Conservation (phyloP, 1,140 invertebrate species). For the Parapsyche elsis region DNA sequence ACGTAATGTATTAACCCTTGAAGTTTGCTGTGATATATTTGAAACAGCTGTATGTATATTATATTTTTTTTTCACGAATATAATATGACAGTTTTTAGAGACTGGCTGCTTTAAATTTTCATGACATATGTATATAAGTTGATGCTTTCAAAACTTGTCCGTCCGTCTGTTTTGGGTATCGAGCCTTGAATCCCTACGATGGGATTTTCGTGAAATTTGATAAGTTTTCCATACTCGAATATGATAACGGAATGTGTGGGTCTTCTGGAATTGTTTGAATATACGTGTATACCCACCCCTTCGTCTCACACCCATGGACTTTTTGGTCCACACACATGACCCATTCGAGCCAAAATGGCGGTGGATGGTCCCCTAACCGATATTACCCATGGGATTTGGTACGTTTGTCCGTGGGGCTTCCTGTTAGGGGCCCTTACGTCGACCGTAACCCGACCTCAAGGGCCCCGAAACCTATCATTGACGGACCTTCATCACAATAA, state of each 20-base stretch:
- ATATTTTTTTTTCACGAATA: too few species aligned
- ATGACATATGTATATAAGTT: background rate
- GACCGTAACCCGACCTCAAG: constrained; percentile 8
- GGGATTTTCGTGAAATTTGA: background rate
- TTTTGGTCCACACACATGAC: too few species aligned
- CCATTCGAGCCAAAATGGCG: background rate
- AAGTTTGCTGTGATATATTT: too few species aligned
- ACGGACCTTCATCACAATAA: constrained; percentile 31
- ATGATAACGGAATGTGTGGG: background rate
- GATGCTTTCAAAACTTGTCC: too few species aligned
- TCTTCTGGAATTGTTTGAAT: too few species aligned
- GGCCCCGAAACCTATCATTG: constrained; percentile 20
- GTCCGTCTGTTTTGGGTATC: too few species aligned
- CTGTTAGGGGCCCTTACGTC: background rate
- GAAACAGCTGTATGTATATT: too few species aligned
- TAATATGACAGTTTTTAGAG: background rate
- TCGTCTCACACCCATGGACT: too few species aligned
- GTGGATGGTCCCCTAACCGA: constrained; percentile 19
- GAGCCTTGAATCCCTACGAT: too few species aligned
- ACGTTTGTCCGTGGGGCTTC: background rate
- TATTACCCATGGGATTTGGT: background rate
- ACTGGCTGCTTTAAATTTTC: background rate
- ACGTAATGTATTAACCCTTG: too few species aligned
- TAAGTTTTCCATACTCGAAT: background rate
- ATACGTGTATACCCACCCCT: too few species aligned